Evolutionary conservation across 2,888 invertebrate species (phyloP).

Genomic region (Chrysolina oricalcia): DNA sequence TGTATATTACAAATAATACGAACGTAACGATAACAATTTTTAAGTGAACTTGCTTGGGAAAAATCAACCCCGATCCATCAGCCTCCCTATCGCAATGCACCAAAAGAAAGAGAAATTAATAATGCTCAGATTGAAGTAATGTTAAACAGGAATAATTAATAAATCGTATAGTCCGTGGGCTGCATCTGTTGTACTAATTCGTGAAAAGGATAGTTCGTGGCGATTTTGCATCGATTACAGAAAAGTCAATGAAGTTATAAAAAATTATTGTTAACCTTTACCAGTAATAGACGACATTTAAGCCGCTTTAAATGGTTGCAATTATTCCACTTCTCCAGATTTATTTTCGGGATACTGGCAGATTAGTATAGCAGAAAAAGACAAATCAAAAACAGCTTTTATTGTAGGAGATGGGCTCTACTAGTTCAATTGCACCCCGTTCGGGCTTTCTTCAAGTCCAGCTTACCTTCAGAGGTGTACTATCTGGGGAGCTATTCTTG

Average conservation of each 20-base stretch:
- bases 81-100: background rate
- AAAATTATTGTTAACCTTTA: slow-evolving; percentile 6
- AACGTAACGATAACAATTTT: background rate
- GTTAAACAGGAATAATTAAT: background rate
- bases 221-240: background rate
- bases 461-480: slow-evolving; percentile 11
- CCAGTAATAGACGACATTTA: background rate
- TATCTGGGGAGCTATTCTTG: no score
- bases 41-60: background rate
- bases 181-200: background rate
- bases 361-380: background rate
- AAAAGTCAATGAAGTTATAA: background rate
- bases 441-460: background rate
- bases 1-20: no score
- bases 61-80: no score
- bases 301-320: background rate
- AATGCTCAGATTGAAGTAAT: no score
- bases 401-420: slow-evolving; percentile 2
- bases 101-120: slow-evolving; percentile 2
- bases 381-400: slow-evolving; percentile 1
- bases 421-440: background rate
- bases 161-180: slow-evolving; percentile 7
- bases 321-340: background rate
- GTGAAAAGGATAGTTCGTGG: background rate
- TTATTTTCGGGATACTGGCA: slow-evolving; percentile 8